Percentiles rank a stretch among this genome's conserved stretches.
These are phyloP conservation scores for Sphinx pinastri DNA, from an alignment of 2,888 invertebrate species.

Conservation along the genomic window DNA sequence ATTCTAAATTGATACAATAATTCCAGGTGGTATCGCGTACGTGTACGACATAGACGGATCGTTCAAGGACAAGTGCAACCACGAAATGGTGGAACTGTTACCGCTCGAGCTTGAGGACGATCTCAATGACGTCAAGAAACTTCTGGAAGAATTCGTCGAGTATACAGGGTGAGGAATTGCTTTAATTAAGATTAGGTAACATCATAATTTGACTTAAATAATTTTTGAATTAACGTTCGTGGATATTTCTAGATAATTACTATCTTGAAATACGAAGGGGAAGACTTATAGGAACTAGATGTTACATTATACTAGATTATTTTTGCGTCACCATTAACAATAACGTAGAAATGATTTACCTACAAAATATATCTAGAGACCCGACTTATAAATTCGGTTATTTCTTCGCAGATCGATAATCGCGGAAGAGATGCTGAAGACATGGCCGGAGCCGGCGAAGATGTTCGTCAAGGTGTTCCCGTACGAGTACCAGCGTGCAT, in stretches of 20 bases:
- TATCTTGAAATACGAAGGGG: too few relatives aligned
- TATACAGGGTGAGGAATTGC: slow-evolving; percentile 89
- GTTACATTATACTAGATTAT: too few relatives aligned
- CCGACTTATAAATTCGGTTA: neutral
- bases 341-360: too few relatives aligned
- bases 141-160: slow-evolving; percentile 92
- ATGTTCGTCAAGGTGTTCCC: slow-evolving; percentile 98
- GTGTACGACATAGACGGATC: slow-evolving; percentile 95
- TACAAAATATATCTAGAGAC: too few relatives aligned
- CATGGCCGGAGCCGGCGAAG: slow-evolving; percentile 90
- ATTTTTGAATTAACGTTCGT: too few relatives aligned
- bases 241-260: neutral
- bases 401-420: slow-evolving; percentile 85
- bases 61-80: slow-evolving; percentile 94
- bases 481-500: slow-evolving; percentile 96
- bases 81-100: slow-evolving; percentile 96
- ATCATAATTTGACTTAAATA: neutral
- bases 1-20: too few relatives aligned
- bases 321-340: too few relatives aligned
- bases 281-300: too few relatives aligned
- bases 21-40: slow-evolving; percentile 93
- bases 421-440: slow-evolving; percentile 89
- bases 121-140: slow-evolving; percentile 87
- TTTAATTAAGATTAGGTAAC: too few relatives aligned
- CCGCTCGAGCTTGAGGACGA: slow-evolving; percentile 92